phyloP scores from a whole-genome alignment of 2,113 vertebrate genomes.

The Gorsachius goisagi region DNA sequence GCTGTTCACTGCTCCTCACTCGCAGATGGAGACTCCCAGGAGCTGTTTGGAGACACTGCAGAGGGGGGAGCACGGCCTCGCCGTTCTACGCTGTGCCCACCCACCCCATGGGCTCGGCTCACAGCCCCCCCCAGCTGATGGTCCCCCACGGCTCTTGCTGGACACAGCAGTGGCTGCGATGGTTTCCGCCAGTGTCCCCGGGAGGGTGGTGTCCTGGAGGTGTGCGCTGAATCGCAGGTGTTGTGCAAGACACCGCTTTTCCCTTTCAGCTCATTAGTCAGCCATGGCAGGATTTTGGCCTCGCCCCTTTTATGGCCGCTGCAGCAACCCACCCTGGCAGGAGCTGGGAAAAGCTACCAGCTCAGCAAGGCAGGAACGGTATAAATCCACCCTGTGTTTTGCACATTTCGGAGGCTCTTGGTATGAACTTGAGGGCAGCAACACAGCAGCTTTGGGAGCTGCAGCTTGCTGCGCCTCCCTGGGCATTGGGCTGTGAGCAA shows the following conservation, averaged over 20 bases:
- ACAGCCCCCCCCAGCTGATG: too few relatives aligned
- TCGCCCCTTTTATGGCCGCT: neutral
- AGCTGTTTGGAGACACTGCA: neutral
- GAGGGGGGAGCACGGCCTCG: neutral
- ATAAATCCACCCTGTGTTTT: neutral
- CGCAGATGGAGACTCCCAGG: neutral
- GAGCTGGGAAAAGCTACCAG: neutral
- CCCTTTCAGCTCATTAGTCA: neutral
- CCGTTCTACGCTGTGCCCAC: neutral
- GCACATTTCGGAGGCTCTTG: neutral
- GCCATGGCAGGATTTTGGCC: neutral
- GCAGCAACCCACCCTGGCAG: neutral
- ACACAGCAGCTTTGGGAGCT: neutral
- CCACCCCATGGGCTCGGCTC: neutral
- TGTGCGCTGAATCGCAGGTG: accelerated
- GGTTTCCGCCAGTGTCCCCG: accelerated
- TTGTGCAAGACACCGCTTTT: neutral
- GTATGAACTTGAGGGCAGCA: neutral
- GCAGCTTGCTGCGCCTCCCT: neutral
- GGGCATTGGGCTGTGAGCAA: neutral
- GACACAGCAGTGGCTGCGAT: neutral
- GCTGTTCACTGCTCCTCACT: neutral
- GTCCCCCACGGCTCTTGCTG: neutral
- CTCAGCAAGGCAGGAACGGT: accelerated
- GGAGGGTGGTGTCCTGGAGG: neutral